These are phyloP conservation scores for Odontomachus brunneus DNA, from an alignment of 1,140 invertebrate genomes.

Conservation along the genomic window DNA sequence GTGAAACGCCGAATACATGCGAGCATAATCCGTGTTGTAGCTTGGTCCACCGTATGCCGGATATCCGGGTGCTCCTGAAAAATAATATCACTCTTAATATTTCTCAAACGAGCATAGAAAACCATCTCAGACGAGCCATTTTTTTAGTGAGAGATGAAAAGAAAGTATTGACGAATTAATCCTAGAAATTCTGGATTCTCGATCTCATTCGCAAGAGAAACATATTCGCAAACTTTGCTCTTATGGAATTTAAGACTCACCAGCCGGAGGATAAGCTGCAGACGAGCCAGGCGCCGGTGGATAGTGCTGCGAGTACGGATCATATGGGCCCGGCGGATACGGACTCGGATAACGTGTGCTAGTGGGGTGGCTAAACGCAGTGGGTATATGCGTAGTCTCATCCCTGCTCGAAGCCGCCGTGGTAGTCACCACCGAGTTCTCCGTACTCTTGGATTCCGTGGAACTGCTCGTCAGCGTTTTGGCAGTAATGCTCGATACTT, in stretches of 20 bases:
- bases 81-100: conserved; percentile 56
- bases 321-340: conserved; percentile 85
- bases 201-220: too few relatives aligned
- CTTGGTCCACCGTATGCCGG: conserved; percentile 80
- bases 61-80: conserved; percentile 81
- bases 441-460: conserved; percentile 69
- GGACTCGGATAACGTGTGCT: conserved; percentile 85
- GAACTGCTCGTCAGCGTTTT: conserved; percentile 65
- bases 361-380: conserved; percentile 83
- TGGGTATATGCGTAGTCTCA: conserved; percentile 78
- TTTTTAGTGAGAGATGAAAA: background rate
- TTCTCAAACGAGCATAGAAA: background rate
- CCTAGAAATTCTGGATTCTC: background rate
- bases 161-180: background rate
- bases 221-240: too few relatives aligned
- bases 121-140: background rate
- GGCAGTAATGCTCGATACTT: conserved; percentile 67
- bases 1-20: conserved; percentile 85
- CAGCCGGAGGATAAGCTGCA: conserved; percentile 81
- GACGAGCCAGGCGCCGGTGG: conserved; percentile 81
- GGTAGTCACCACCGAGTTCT: conserved; percentile 57
- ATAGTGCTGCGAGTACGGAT: conserved; percentile 85
- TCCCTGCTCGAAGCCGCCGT: conserved; percentile 64
- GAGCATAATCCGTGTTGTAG: conserved; percentile 84
- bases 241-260: conserved; percentile 74